These are phyloP conservation scores for Nautilus pompilius DNA, from an alignment of 1,140 invertebrate genomes.

Conservation along the genomic window DNA sequence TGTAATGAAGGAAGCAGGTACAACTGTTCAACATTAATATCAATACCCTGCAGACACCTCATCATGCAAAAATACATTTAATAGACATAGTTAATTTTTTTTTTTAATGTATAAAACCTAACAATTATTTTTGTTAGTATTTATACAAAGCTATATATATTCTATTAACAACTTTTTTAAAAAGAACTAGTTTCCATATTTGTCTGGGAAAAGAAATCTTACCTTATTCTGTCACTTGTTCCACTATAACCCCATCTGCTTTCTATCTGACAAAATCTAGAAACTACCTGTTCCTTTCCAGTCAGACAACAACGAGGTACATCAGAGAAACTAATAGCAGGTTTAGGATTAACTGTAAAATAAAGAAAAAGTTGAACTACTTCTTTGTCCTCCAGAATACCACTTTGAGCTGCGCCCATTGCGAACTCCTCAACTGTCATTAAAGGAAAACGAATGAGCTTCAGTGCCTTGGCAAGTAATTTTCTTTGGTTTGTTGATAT, in stretches of 20 bases:
- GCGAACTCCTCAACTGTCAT: conserved; percentile 89
- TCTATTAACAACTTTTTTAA: too few relatives aligned
- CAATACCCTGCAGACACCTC: too few relatives aligned
- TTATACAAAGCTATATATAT: too few relatives aligned
- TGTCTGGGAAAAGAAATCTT: too few relatives aligned
- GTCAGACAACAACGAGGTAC: conserved; percentile 77
- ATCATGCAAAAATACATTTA: too few relatives aligned
- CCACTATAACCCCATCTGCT: conserved; percentile 58
- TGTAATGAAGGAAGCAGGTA: too few relatives aligned
- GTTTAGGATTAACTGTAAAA: conserved; percentile 77
- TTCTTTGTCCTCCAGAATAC: conserved; percentile 73
- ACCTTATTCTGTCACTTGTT: conserved; percentile 3
- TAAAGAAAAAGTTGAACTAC: conserved; percentile 77
- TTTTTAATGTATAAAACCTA: too few relatives aligned
- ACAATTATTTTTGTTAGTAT: too few relatives aligned
- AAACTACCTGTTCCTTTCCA: conserved; percentile 78
- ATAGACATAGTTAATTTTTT: too few relatives aligned
- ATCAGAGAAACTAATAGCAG: conserved; percentile 69
- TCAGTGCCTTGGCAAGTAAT: conserved; percentile 68
- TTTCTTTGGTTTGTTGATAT: conserved; percentile 70
- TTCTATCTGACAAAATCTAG: conserved; percentile 77
- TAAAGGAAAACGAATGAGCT: conserved; percentile 77
- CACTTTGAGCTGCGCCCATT: conserved; percentile 67
- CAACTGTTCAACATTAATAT: too few relatives aligned
- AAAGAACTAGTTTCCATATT: too few relatives aligned